These are phyloP conservation scores for Ferrisia virgata DNA, from an alignment of 2,888 invertebrate species.

Conservation along the genomic window DNA sequence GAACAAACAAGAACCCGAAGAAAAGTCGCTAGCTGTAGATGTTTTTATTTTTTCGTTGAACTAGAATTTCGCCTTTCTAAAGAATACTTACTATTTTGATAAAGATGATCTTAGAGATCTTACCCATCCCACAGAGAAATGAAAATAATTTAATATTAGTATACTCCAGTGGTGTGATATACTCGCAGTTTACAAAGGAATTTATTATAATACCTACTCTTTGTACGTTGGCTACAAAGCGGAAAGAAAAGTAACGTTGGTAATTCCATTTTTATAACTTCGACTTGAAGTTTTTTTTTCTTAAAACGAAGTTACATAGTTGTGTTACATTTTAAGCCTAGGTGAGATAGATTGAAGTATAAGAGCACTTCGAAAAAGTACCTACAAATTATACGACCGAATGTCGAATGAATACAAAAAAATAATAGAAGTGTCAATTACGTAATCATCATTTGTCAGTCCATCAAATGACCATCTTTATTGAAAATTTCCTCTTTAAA, in stretches of 20 bases:
- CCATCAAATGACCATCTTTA: no score
- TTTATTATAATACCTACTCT: slow-evolving; percentile 13
- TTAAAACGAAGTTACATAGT: not conserved
- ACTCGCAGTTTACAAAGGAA: not conserved
- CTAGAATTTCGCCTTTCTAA: not conserved
- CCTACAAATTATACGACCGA: not conserved
- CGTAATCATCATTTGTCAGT: no score
- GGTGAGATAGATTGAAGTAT: not conserved
- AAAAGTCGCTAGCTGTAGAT: not conserved
- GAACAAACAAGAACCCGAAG: not conserved
- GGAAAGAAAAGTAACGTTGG: slow-evolving; percentile 7
- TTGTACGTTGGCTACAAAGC: not conserved
- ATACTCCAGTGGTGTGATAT: slow-evolving; percentile 9
- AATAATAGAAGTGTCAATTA: no score
- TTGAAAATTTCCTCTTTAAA: no score
- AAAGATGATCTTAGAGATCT: not conserved
- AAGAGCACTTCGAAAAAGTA: not conserved
- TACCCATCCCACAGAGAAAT: not conserved
- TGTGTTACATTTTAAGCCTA: not conserved
- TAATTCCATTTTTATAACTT: slow-evolving; percentile 14
- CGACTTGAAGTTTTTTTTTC: not conserved
- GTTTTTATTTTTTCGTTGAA: not conserved
- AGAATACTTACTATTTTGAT: not conserved
- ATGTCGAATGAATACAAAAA: not conserved
- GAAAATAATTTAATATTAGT: slow-evolving; percentile 8